Evolutionary conservation across 2,797 vertebrate genomes (phyloP), one percentile per base, ranked within the genome.

Genomic region (Siniperca obscura): DNA sequence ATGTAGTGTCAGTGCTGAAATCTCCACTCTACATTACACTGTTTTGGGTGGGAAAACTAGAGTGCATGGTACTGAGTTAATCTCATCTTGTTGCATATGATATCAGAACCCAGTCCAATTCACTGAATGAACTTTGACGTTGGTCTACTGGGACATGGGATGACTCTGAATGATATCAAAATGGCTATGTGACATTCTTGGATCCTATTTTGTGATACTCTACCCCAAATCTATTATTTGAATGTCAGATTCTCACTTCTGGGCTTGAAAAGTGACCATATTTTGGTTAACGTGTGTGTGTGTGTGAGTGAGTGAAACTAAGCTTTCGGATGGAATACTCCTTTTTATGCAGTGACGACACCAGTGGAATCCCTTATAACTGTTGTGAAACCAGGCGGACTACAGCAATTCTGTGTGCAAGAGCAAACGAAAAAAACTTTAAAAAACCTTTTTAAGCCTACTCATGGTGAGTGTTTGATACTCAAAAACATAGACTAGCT

Each of bases 1-100:
- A n/a, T 42, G 1, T 11, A 25, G 19, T 52, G 19, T 57, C 61
- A 2, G 17, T 73, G 69, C 25, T 65, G 38, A 85, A 69, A 74
- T 27, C 5, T 30, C 11, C 25, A 53, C 52, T 53, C 53, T 9
- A 60, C 13, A 30, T 22, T 14, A 3, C 27, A 44, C 13, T 2
- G 3, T 40, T 55, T 19, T 40, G 21, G 14, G 7, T 48, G 12
- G 22, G 38, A 25, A 60, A 57, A 55, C 6, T 16, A 13, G 27
- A 61, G 14, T 17, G 40, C 17, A 21, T 30, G 4, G 3, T 16
- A 14, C 13, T 46, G 9, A 27, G 48, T 55, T 61, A 4, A 65
- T 36, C 16, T 64, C 6, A 10, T 53, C 7, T 30, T 27, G n/a
- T 59, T 44, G 7, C 14, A 17, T 14, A 27, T 64, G 10, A 52